Evolutionary conservation across 2,888 invertebrate genomes (phyloP).

Genomic region (Plagodis dolabraria): DNA sequence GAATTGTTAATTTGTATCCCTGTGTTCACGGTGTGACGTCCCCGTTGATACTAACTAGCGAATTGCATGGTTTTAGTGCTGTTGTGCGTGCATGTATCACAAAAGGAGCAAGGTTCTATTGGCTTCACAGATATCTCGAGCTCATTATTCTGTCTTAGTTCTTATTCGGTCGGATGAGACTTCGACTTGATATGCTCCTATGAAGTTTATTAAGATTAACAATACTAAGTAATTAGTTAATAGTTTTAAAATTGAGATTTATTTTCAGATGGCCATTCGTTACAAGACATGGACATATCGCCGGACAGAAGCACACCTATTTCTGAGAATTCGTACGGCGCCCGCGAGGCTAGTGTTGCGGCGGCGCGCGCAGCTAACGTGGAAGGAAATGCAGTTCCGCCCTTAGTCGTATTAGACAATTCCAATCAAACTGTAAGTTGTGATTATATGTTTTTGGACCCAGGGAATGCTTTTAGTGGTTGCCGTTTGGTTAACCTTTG

Average conservation of each 20-base stretch:
- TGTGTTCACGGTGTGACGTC: too few species aligned
- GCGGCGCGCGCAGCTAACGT: constrained; percentile 22
- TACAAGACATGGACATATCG: constrained; percentile 97
- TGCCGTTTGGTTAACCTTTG: too few species aligned
- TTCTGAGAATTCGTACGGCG: constrained; percentile 89
- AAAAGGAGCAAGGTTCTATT: too few species aligned
- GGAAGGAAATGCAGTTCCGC: constrained; percentile 64
- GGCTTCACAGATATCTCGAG: too few species aligned
- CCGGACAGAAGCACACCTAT: constrained; percentile 95
- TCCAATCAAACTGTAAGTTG: constrained; percentile 70
- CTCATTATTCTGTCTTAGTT: too few species aligned
- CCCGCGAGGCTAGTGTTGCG: constrained; percentile 69
- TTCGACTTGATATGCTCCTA: too few species aligned
- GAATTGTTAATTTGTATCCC: too few species aligned
- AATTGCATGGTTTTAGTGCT: too few species aligned
- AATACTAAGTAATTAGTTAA: neutral
- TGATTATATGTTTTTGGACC: neutral
- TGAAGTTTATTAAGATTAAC: too few species aligned
- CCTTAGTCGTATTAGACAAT: constrained; percentile 75
- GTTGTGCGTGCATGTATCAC: too few species aligned
- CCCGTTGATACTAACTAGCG: too few species aligned
- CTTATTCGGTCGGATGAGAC: too few species aligned
- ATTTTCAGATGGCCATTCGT: constrained; percentile 75
- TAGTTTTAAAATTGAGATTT: neutral
- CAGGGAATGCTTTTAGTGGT: neutral